Conservation (phyloP, 2,888 invertebrate genomes). For the Chouioia cunea region DNA sequence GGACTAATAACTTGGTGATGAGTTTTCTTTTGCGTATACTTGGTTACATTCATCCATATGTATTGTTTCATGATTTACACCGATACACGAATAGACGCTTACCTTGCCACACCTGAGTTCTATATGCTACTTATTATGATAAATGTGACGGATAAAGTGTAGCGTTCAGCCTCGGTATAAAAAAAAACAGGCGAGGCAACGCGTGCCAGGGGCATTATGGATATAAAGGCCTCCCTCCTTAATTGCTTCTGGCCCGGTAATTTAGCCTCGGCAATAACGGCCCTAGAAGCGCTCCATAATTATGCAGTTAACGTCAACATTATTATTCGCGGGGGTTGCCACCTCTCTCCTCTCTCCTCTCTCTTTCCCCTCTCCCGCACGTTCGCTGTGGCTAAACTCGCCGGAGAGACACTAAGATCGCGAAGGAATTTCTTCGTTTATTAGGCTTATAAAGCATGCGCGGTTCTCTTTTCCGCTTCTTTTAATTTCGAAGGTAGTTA, state of each 20-base stretch:
- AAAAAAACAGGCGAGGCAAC: slow-evolving; percentile 9
- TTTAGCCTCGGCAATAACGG: slow-evolving; percentile 61
- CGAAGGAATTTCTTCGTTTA: slow-evolving; percentile 37
- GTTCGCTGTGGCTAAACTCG: slow-evolving; percentile 6
- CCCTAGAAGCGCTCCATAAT: slow-evolving; percentile 63
- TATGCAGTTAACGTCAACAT: slow-evolving; percentile 65
- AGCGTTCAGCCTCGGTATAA: neutral
- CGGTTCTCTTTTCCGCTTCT: neutral
- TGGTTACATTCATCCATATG: too few relatives aligned
- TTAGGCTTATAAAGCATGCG: slow-evolving; percentile 11
- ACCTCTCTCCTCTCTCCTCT: too few relatives aligned
- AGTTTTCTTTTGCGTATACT: too few relatives aligned
- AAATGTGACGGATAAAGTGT: neutral
- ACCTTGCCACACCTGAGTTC: neutral
- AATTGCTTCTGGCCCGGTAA: slow-evolving; percentile 62
- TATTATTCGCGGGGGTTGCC: slow-evolving; percentile 57
- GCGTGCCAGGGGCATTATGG: slow-evolving; percentile 56
- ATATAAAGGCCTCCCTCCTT: slow-evolving; percentile 58
- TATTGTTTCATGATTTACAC: too few relatives aligned
- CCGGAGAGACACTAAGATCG: slow-evolving; percentile 35
- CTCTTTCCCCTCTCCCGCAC: neutral
- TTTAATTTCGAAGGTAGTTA: too few relatives aligned
- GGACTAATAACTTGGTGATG: too few relatives aligned
- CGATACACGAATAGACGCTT: too few relatives aligned
- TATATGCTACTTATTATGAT: neutral